Base-by-base conservation (phyloP, 2,888 invertebrate genomes). In the Yponomeuta cagnagella region DNA sequence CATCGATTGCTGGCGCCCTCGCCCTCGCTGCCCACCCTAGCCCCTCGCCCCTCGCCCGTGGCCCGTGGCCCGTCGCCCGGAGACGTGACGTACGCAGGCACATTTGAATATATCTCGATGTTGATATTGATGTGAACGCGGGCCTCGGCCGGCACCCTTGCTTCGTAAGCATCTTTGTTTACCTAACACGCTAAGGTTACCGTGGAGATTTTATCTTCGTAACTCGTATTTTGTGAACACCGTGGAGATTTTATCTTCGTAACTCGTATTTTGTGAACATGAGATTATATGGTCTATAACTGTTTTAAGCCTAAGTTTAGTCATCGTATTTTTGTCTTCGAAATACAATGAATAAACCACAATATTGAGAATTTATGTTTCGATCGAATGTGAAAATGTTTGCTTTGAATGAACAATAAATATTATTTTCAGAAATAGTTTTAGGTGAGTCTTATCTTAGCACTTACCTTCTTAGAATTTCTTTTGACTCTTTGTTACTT, bases 31-130 rank as follows among this genome's bases (percentile, higher is more conserved):
- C 5, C 43, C 43, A 8, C 68, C 68, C 37, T 68, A 48, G 37
- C 52, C 68, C 48, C 30, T 23, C 48, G 30, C 10, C 31, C 31
- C 31, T 5, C 10, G 10, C 31, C 68, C 67, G 10, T 23, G 43
- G 31, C n/a, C n/a, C n/a, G n/a, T n/a, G 23, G 23, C 52, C 52
- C 52, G 15, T 58, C 52, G 52, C 52, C 15, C 52, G 52, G 52
- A 15, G 52, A 58, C 15, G 52, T 58, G 52, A 58, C 52, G 52
- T 52, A 52, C 10, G 5, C 15, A 12, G 3, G 15, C 52, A 65
- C 65, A 65, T 33, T 65, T 65, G 30, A 31, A 65, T 33, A 31
- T 23, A 65, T 65, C 33, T 31, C 31, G 65, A 30, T 65, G 63
- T 12, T 63, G 23, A 23, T 63, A 30, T 63, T 1, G 66, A 43